Evolutionary conservation across 2,113 vertebrate species (phyloP).

Genomic region (Asarcornis scutulata): DNA sequence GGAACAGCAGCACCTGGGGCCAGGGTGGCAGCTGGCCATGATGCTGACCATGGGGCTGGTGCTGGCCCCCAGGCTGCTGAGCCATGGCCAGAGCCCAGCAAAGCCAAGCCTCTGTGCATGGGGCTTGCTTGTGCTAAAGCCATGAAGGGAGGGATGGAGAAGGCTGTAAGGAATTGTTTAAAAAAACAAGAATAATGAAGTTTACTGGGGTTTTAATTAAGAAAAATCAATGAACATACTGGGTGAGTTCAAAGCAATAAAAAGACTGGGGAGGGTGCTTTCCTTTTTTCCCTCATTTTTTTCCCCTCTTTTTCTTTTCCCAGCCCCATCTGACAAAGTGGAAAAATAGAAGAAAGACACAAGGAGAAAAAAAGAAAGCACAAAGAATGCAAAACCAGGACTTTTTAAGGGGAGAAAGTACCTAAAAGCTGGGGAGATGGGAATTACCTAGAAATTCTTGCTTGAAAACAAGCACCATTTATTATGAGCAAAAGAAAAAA

Average conservation of each 20-base stretch:
- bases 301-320: background rate
- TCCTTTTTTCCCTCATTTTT: background rate
- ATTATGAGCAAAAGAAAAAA: background rate
- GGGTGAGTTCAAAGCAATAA: background rate
- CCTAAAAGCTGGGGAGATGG: background rate
- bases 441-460: background rate
- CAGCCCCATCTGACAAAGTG: background rate
- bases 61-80: accelerated
- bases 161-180: background rate
- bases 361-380: background rate
- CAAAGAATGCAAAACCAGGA: background rate
- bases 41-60: background rate
- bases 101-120: accelerated
- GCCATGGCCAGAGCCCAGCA: background rate
- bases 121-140: background rate
- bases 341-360: background rate
- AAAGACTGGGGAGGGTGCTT: background rate
- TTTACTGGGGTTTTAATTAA: background rate
- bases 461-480: background rate
- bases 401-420: background rate
- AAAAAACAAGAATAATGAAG: background rate
- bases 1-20: background rate
- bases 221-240: background rate
- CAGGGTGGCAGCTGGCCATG: accelerated
- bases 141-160: background rate